Evolutionary conservation across 2,797 vertebrate species (phyloP).

Genomic region (Xerus rutilus): DNA sequence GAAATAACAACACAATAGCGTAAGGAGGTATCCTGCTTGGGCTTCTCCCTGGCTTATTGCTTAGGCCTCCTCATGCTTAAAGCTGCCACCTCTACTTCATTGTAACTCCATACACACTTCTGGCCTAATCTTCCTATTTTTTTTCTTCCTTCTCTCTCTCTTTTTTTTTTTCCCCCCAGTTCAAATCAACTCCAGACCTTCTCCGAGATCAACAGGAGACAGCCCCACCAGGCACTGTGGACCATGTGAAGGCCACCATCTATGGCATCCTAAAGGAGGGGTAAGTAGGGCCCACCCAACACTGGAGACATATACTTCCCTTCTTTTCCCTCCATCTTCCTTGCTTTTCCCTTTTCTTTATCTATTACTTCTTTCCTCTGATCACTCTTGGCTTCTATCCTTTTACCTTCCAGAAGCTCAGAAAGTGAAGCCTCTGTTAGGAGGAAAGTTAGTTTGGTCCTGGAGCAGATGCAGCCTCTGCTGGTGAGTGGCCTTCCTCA

Average conservation of each 20-base stretch:
- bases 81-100: not conserved
- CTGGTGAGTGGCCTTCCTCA: constrained; percentile 86
- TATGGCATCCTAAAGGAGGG: constrained; percentile 94
- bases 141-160: not conserved
- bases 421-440: constrained; percentile 91
- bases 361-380: not conserved
- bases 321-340: not conserved
- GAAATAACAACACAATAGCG: not conserved
- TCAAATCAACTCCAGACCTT: constrained; percentile 97
- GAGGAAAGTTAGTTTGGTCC: constrained; percentile 91
- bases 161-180: constrained; percentile 70
- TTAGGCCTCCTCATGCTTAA: not conserved
- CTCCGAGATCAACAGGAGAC: constrained; percentile 94
- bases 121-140: not conserved
- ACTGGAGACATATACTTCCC: accelerated
- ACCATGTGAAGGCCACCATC: constrained; percentile 91
- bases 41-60: not conserved
- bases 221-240: constrained; percentile 87
- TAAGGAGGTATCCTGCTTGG: constrained; percentile 62
- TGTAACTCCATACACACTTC: not conserved
- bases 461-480: constrained; percentile 92
- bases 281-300: constrained; percentile 83
- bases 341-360: not conserved
- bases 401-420: constrained; percentile 86
- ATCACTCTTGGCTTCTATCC: not conserved